Evolutionary conservation across 2,888 invertebrate genomes (phyloP).

Genomic region (Brachynemurus nebulosus): DNA sequence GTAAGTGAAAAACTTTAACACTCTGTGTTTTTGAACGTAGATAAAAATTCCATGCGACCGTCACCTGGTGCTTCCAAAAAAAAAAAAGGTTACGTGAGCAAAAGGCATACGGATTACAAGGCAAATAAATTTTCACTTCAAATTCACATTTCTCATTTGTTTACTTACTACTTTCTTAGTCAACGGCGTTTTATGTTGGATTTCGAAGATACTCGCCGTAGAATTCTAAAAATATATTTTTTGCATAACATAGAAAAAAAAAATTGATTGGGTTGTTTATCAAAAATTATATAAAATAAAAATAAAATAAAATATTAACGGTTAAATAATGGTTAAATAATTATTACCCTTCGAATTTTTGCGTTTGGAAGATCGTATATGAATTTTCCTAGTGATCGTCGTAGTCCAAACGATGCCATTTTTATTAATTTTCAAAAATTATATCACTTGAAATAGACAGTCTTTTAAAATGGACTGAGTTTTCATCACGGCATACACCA

Average conservation of each 20-base stretch:
- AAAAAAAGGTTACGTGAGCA: no score
- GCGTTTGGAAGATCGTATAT: neutral
- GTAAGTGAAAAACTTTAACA: no score
- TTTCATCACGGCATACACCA: no score
- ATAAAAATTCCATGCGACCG: no score
- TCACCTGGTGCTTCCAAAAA: no score
- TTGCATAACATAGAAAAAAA: no score
- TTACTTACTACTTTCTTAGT: constrained; percentile 37
- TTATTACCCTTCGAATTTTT: neutral
- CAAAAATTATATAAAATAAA: neutral
- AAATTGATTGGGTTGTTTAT: no score
- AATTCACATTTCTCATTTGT: constrained; percentile 7
- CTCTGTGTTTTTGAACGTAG: no score
- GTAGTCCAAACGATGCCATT: neutral
- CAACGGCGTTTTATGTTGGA: constrained; percentile 40
- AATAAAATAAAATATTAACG: neutral
- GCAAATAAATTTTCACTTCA: neutral
- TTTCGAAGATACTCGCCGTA: constrained; percentile 50
- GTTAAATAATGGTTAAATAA: no score
- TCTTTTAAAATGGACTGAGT: no score
- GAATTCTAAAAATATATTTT: constrained; percentile 28
- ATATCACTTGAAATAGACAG: no score
- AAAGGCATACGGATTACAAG: neutral
- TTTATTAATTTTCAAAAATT: neutral
- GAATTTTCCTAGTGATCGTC: neutral